Evolutionary conservation across 2,797 vertebrate species (phyloP).

Genomic region (Macrochelys suwanniensis): DNA sequence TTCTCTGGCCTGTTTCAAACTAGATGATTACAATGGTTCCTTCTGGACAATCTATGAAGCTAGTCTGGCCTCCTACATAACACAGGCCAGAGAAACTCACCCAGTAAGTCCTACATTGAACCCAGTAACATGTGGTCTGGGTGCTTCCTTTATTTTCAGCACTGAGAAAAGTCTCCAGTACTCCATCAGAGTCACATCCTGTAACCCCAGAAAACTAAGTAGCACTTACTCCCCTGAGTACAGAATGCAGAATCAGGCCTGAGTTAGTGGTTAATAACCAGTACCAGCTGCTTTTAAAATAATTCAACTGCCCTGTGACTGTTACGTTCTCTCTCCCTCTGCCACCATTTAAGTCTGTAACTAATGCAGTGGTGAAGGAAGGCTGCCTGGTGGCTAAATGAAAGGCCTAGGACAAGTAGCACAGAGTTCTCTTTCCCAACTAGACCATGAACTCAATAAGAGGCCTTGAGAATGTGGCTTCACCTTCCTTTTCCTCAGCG

Average conservation of each 20-base stretch:
- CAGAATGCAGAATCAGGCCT: not conserved
- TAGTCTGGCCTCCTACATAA: not conserved
- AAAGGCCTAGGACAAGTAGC: not conserved
- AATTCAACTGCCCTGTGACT: not conserved
- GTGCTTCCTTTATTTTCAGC: not conserved
- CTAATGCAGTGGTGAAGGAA: rapidly evolving
- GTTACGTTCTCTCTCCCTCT: not conserved
- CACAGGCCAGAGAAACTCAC: not conserved
- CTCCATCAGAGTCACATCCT: not conserved
- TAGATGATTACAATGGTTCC: no score
- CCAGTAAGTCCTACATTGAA: rapidly evolving
- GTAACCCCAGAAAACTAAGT: not conserved
- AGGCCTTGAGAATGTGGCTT: not conserved
- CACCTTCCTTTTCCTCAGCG: not conserved
- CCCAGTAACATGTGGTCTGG: not conserved
- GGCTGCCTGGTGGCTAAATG: not conserved
- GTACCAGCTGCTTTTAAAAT: not conserved
- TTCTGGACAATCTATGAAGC: not conserved
- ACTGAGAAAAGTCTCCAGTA: not conserved
- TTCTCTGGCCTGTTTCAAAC: no score
- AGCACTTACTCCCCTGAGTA: not conserved
- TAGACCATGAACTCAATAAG: not conserved
- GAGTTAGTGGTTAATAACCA: not conserved
- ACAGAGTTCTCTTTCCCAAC: rapidly evolving
- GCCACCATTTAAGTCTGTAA: not conserved